Base-by-base conservation (phyloP, 2,888 invertebrate species). In the Chydorus sphaericus region DNA sequence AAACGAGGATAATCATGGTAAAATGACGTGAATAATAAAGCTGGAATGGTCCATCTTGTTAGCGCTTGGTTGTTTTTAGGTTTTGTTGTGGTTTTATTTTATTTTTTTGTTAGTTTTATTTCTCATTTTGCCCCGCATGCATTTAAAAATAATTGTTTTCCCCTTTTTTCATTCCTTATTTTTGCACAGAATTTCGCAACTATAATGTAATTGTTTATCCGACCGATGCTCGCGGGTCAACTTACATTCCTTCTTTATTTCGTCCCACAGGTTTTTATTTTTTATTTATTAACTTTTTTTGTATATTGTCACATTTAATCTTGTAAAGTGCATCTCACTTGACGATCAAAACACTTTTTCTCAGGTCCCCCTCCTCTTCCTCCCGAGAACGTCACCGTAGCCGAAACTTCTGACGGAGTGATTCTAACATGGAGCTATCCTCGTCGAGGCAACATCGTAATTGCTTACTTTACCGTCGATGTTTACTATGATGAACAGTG, bases 361-460 rank as follows among this genome's bases (percentile, higher is more conserved):
- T 31, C 68, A 92, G 93, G 92, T 71, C 91, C 92, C 58, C 85
- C 85, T 72, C 92, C 96, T 54, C 85, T 88, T 65, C 83, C 86
- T 51, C 93, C 94, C 30, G 79, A 85, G 62, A 93, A 94, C 73
- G 76, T 94, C 63, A 86, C 90, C 55, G 87, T 92, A 60, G 83
- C 84, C 52, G 89, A 90, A 73, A 82, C 88, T 62, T 82, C 83
- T 70, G 88, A 89, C 70, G 90, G 89, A 62, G 89, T 92, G 73
- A 61, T 62, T 37, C 59, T 63, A 11, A 82, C 86, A 65, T 92
- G 91, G 92, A 83, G 85, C 72, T 79, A 82, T 64, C 91, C 91
- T 29, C 67, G 82, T 63, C 89, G 91, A 69, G 79, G 82, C 63
- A 79, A 83, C 66, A 78, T 88, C 60, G 62, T 62, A 37, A 82